Base-by-base conservation (phyloP, 2,888 invertebrate genomes). In the Norana najaformis region DNA sequence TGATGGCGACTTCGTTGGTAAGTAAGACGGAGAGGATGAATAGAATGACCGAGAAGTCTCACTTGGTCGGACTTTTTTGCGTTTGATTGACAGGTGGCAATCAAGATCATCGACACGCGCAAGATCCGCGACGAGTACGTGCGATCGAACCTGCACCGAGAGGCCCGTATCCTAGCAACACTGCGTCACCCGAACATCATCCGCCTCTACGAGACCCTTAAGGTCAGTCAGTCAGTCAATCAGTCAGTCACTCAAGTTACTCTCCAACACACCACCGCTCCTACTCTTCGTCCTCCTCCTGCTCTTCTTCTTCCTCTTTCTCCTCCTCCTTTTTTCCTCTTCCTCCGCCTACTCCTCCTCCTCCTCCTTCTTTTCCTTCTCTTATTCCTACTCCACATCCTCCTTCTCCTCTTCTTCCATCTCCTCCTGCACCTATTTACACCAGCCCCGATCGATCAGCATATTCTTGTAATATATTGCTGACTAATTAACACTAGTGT, bases 111-210 rank as follows among this genome's bases (percentile, higher is more conserved):
- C 93, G 97, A 97, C 94, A 95, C 96, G 91, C 96, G 96, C 88
- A 96, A 96, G 93, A 96, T 97, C 93, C 96, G 96, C 93, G 97
- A 97, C 94, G 96, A 96, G 91, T 97, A 97, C 94, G 96, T 97
- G 1, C 95, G 96, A 23, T 96, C 96, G 91, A 96, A 97, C 95
- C 95, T 97, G 91, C 96, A 96, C 93, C 95, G 97, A 83, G 97
- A 97, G 94, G 97, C 97, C 6, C 95, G 96, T 89, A 96, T 97
- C 88, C 96, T 97, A 96, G 96, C 96, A 6, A 96, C 96, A 92
- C 95, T 97, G 89, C 96, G 96, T 88, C 97, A 97, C 94, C 97
- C 97, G 0, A 96, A 96, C 94, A 96, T 97, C 92, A 96, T 96
- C 14, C 96, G 96, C 36, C 96, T 97, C 89, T 97, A 96, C 93